Conservation (phyloP, 2,888 invertebrate species). For the Opisthograptis luteolata region DNA sequence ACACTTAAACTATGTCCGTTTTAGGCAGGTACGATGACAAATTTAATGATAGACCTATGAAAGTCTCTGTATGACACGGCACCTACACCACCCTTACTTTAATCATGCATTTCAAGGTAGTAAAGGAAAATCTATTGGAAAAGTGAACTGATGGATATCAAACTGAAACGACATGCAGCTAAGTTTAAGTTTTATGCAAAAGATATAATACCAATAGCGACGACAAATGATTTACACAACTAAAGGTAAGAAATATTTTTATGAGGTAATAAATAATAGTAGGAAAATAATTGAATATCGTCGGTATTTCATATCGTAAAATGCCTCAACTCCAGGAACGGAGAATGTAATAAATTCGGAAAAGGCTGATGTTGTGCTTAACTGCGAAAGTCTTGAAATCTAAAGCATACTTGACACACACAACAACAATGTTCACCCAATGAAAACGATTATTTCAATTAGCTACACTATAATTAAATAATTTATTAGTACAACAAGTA, state of each 20-base stretch:
- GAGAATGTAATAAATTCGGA: not conserved
- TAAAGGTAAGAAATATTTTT: not conserved
- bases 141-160: not conserved
- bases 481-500: no score
- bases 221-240: not conserved
- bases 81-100: conserved; percentile 28
- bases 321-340: no score
- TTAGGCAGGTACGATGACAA: conserved; percentile 8
- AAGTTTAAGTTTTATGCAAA: not conserved
- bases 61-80: conserved; percentile 9
- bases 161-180: conserved; percentile 13
- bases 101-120: conserved; percentile 10
- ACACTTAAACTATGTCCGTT: conserved; percentile 16
- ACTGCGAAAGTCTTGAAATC: not conserved
- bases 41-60: conserved; percentile 1
- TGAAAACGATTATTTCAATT: no score
- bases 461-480: no score
- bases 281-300: not conserved
- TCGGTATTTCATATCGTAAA: not conserved
- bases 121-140: not conserved
- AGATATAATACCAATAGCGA: conserved; percentile 3
- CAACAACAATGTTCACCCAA: no score
- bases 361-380: no score
- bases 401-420: no score
- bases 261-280: not conserved